These are phyloP conservation scores for Sebastes iracundus DNA, from an alignment of 2,797 vertebrate genomes.

Conservation along the genomic window DNA sequence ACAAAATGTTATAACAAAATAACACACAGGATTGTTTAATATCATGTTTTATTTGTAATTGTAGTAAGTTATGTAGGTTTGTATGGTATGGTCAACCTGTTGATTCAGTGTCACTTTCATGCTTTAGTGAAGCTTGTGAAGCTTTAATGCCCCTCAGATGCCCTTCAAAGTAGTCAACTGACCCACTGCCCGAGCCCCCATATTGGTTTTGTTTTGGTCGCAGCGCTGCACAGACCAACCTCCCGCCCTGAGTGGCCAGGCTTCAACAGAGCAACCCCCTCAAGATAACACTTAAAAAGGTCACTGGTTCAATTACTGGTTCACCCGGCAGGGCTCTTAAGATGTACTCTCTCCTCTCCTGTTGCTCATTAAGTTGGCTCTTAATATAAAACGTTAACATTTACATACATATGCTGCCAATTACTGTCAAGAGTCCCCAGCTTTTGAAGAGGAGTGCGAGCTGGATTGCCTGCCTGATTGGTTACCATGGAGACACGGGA, in stretches of 20 bases:
- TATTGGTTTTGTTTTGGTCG: conserved; percentile 37
- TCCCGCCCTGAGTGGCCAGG: conserved; percentile 11
- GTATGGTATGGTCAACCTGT: not conserved
- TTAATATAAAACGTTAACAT: conserved; percentile 52
- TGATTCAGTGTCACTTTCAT: not conserved
- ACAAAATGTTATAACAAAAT: not conserved
- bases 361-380: conserved; percentile 53
- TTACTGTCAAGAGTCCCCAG: conserved; percentile 42
- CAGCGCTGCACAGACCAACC: not conserved
- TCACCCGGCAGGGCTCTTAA: conserved; percentile 33
- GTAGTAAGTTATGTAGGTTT: not conserved
- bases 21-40: not conserved
- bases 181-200: not conserved
- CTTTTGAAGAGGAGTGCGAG: conserved; percentile 12
- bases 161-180: conserved; percentile 4
- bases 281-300: conserved; percentile 58
- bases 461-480: conserved; percentile 10
- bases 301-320: conserved; percentile 65
- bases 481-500: conserved; percentile 38
- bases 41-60: not conserved
- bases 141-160: not conserved
- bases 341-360: conserved; percentile 18
- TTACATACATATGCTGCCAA: conserved; percentile 53
- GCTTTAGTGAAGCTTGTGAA: not conserved
- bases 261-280: conserved; percentile 21